Percentiles rank a stretch among this genome's conserved stretches.
Conservation (phyloP, 2,888 invertebrate genomes). For the Phytoseiulus persimilis region DNA sequence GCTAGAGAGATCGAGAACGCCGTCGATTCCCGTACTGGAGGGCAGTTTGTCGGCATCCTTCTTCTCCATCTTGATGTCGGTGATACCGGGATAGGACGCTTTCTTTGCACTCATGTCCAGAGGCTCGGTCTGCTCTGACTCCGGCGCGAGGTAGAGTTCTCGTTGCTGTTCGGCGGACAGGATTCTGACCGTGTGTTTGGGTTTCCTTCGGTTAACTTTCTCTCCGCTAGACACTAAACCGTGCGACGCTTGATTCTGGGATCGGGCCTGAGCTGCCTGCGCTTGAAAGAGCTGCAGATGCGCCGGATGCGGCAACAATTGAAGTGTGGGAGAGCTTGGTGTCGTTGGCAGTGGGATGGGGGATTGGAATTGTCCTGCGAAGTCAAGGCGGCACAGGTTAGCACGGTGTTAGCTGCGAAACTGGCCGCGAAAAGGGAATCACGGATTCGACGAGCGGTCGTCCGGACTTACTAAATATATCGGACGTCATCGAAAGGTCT, state of each 20-base stretch:
- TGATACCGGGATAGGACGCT: background rate
- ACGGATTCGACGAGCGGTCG: background rate
- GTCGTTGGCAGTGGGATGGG: background rate
- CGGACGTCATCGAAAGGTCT: constrained; percentile 20
- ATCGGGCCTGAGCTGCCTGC: constrained; percentile 41
- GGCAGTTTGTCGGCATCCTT: constrained; percentile 36
- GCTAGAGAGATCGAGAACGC: constrained; percentile 45
- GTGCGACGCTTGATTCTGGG: constrained; percentile 39
- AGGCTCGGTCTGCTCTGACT: constrained; percentile 46
- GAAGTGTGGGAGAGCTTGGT: constrained; percentile 27
- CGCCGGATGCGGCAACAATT: constrained; percentile 9
- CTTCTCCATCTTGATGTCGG: constrained; percentile 7
- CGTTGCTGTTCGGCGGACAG: constrained; percentile 45
- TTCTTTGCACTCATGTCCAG: constrained; percentile 44
- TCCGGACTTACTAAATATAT: background rate
- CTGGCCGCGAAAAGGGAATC: background rate
- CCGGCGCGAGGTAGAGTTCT: constrained; percentile 44
- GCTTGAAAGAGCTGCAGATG: constrained; percentile 40
- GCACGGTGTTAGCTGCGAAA: too few species aligned
- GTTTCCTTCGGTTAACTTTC: constrained; percentile 44
- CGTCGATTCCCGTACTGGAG: constrained; percentile 42
- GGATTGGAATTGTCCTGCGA: constrained; percentile 33
- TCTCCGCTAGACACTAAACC: constrained; percentile 41
- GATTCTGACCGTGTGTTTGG: constrained; percentile 45
- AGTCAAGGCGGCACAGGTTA: too few species aligned